Evolutionary conservation across 2,888 invertebrate species (phyloP).

Genomic region (Drosophila falleni): DNA sequence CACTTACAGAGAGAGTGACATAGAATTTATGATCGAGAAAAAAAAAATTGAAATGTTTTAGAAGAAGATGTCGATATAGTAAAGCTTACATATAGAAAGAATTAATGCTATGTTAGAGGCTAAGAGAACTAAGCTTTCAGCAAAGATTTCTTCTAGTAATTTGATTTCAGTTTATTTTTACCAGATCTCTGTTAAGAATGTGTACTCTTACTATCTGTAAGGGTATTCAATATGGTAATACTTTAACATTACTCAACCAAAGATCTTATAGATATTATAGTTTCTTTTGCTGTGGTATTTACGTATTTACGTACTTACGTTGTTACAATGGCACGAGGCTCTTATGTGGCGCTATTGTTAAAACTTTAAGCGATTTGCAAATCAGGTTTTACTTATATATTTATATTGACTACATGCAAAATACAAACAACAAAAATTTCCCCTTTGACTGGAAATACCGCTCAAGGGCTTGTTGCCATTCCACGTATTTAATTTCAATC

Average conservation of each 20-base stretch:
- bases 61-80: too few relatives aligned
- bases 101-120: not conserved
- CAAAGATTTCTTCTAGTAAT: not conserved
- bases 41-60: not conserved
- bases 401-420: not conserved
- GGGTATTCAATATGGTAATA: not conserved
- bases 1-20: not conserved
- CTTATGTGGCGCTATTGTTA: conserved; percentile 28
- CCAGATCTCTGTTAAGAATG: not conserved
- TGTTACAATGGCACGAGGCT: not conserved
- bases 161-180: not conserved
- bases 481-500: too few relatives aligned
- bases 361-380: conserved; percentile 24
- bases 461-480: conserved; percentile 28
- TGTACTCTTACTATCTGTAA: not conserved
- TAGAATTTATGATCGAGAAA: not conserved
- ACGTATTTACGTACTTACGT: not conserved
- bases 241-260: too few relatives aligned
- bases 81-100: not conserved
- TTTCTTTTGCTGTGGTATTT: not conserved
- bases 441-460: conserved; percentile 19
- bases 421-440: conserved; percentile 7
- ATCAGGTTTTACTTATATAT: conserved; percentile 28
- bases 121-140: not conserved
- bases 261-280: not conserved